Base-by-base conservation (phyloP, 2,888 invertebrate species). In the Blera fallax region DNA sequence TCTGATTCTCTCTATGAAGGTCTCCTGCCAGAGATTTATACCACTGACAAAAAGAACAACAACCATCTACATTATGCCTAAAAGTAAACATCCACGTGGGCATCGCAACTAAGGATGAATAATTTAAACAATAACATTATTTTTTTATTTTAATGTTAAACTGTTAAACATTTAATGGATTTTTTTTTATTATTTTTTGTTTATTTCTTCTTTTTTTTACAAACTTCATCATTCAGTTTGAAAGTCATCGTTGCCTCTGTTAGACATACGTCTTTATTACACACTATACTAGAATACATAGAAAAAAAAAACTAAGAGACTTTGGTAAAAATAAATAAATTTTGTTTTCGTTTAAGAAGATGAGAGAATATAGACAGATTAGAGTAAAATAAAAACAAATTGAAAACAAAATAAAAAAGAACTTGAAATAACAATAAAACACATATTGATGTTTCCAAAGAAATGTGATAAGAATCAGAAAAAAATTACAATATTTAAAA, bases 311-410 rank as follows among this genome's bases (percentile, higher is more conserved):
- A 34, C 45, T 8, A 27, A 43, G 58, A 65, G 43, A 77, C 27
- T 70, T 83, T 83, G 83, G 73, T 79, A 67, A 67, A 79, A 73
- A 72, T 40, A 80, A 81, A 60, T 54, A 64, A 56, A 74, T 80
- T 81, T 77, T 77, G 76, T 85, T 85, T 85, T 85, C 85, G 85
- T 85, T 85, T 85, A 81, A 85, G 85, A 77, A 85, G 85, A 85
- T 85, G 85, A 81, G 81, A 81, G 76, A 85, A 76, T 76, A 80
- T 79, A 84, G 80, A 84, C 83, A 48, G 65, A 77, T 40, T 81
- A 85, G 72, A 81, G 77, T 72, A 81, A 74, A 83, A 52, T 18
- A 60, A 45, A 58, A 62, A 43, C 11, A 29, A 45, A 64, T 21
- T 21, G 18, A 50, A 64, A 18, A 52, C 34, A 58, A 21, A 56